phyloP scores from a whole-genome alignment of 2,888 invertebrate species.

The Sepiola atlantica region DNA sequence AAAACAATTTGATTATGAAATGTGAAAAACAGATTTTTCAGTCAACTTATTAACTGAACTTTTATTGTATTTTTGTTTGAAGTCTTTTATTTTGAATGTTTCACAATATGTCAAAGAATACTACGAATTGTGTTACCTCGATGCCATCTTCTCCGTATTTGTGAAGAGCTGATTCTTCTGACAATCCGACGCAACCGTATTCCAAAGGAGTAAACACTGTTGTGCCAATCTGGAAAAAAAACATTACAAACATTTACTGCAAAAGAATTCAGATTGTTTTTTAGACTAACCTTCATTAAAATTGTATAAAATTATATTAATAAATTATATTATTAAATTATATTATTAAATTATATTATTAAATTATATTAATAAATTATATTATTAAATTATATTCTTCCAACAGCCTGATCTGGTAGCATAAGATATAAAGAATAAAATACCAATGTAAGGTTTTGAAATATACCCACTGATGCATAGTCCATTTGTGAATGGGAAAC shows the following conservation, averaged over 20 bases:
- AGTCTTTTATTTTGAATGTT: neutral
- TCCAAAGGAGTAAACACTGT: constrained; percentile 73
- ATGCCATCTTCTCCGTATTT: constrained; percentile 63
- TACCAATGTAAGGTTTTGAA: neutral
- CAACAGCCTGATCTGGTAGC: neutral
- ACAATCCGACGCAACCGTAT: constrained; percentile 67
- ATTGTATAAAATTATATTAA: too few relatives aligned
- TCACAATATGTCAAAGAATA: neutral
- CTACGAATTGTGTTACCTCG: constrained; percentile 56
- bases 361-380: too few relatives aligned
- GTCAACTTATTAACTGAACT: too few relatives aligned
- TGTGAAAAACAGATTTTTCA: too few relatives aligned
- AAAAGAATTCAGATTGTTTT: neutral
- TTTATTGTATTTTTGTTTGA: too few relatives aligned
- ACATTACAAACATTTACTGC: too few relatives aligned
- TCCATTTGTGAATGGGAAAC: constrained; percentile 65
- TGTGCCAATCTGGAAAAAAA: constrained; percentile 60
- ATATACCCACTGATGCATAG: constrained; percentile 63
- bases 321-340: too few relatives aligned
- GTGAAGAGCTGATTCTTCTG: constrained; percentile 67
- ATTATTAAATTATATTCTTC: too few relatives aligned
- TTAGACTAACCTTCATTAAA: neutral
- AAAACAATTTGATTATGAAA: too few relatives aligned
- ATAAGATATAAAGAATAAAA: neutral
- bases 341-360: too few relatives aligned